phyloP scores from a whole-genome alignment of 1,140 invertebrate genomes.

The Adelges cooleyi region DNA sequence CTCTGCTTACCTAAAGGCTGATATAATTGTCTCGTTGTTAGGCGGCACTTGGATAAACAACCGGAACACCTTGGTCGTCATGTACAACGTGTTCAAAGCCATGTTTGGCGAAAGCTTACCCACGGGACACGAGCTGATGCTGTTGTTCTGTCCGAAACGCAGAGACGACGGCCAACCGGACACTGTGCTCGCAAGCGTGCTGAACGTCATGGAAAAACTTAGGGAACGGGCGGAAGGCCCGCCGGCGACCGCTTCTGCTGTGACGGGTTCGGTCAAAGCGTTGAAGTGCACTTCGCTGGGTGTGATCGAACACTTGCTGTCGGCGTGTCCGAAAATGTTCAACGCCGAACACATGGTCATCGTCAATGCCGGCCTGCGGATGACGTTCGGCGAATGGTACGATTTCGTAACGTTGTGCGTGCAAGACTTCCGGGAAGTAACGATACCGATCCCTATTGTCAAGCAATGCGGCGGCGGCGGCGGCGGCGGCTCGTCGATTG shows the following conservation, averaged over 20 bases:
- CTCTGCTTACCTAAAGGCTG: too few species aligned
- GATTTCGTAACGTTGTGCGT: neutral
- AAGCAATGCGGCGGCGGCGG: too few species aligned
- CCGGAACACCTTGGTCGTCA: neutral
- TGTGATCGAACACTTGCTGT: neutral
- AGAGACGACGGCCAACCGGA: neutral
- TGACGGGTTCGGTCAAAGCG: neutral
- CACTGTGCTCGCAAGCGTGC: neutral
- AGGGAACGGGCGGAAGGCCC: too few species aligned
- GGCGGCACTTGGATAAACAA: neutral
- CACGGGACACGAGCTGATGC: neutral
- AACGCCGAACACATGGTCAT: neutral
- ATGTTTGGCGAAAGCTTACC: neutral
- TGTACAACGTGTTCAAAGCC: neutral
- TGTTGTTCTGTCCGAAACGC: neutral
- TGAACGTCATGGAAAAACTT: neutral
- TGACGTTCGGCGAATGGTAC: conserved; percentile 8
- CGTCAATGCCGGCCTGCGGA: neutral
- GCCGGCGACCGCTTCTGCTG: neutral
- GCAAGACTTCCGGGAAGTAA: neutral
- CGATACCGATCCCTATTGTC: too few species aligned
- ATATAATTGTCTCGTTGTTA: too few species aligned
- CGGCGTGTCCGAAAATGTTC: neutral
- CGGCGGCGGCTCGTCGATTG: too few species aligned
- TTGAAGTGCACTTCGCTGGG: neutral